These are phyloP conservation scores for Sebastes matsubarae DNA, from an alignment of 2,797 vertebrate genomes.

Conservation along the genomic window DNA sequence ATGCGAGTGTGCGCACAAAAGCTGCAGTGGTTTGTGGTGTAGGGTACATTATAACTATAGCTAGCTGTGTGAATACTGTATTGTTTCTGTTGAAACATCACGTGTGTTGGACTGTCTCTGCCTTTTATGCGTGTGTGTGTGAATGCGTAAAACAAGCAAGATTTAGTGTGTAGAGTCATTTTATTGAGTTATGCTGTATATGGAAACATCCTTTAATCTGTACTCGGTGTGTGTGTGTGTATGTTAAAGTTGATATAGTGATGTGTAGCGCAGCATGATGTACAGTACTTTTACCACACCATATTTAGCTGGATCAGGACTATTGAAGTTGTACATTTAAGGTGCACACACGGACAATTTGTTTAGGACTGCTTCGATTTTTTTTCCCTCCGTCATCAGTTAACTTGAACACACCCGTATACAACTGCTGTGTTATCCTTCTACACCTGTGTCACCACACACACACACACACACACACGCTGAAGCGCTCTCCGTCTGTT, in stretches of 20 bases:
- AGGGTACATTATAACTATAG: conserved; percentile 13
- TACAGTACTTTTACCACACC: background rate
- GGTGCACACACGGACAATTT: background rate
- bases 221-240: background rate
- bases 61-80: background rate
- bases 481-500: background rate
- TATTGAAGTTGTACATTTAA: background rate
- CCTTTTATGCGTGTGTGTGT: background rate
- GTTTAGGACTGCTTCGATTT: background rate
- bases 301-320: background rate
- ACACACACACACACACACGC: background rate
- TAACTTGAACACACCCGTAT: background rate
- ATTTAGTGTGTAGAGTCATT: background rate
- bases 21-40: conserved; percentile 54
- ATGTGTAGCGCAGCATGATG: background rate
- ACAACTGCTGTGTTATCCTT: conserved; percentile 8
- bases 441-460: conserved; percentile 37
- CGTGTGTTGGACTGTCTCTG: background rate
- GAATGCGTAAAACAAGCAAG: background rate
- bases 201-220: background rate
- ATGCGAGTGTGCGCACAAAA: conserved; percentile 15
- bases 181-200: background rate
- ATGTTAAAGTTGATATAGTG: background rate
- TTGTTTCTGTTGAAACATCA: background rate
- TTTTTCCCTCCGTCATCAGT: conserved; percentile 8